Conservation (phyloP, 2,888 invertebrate species). For the Trileptium ribeirensis region DNA sequence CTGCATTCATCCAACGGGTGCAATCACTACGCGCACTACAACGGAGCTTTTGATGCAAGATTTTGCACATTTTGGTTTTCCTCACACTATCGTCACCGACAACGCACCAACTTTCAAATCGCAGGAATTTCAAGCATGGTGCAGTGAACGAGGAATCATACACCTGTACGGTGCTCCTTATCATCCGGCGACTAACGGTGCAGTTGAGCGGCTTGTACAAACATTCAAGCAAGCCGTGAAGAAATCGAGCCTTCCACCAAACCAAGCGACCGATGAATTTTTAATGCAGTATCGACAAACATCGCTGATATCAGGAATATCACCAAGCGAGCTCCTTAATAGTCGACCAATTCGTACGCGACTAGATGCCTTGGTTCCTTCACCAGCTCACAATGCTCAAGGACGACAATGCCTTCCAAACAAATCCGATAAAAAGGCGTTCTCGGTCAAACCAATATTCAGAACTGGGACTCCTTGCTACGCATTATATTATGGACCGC, state of each 20-base stretch:
- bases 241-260: constrained; percentile 27
- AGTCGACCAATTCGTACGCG: constrained; percentile 20
- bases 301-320: constrained; percentile 16
- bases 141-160: not conserved
- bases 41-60: constrained; percentile 29
- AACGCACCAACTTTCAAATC: constrained; percentile 36
- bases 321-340: constrained; percentile 24
- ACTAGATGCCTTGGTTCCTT: not conserved
- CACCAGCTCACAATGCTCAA: constrained; percentile 22
- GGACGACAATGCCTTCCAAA: constrained; percentile 6
- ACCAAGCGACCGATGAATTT: constrained; percentile 28
- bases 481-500: constrained; percentile 19
- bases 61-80: constrained; percentile 36
- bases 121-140: not conserved
- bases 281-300: constrained; percentile 23
- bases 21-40: constrained; percentile 25
- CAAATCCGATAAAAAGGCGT: not conserved
- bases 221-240: constrained; percentile 33
- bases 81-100: constrained; percentile 36
- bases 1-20: constrained; percentile 3
- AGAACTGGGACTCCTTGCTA: not conserved
- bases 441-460: not conserved
- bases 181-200: constrained; percentile 34
- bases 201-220: constrained; percentile 27
- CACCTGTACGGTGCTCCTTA: constrained; percentile 34